phyloP scores from a whole-genome alignment of 2,113 vertebrate species.

The Canis aureus region DNA sequence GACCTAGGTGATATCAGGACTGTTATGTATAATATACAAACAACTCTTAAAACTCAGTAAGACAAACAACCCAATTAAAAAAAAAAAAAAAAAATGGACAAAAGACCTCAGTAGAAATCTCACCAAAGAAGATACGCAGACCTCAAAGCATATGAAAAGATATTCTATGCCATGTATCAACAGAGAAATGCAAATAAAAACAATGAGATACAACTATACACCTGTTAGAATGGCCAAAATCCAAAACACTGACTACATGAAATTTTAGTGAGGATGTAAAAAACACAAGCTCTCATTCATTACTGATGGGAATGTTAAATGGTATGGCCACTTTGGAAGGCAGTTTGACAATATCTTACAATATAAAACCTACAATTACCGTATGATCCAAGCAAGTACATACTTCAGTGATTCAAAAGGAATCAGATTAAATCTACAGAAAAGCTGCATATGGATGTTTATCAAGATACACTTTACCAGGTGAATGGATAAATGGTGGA shows the following conservation, averaged over 20 bases:
- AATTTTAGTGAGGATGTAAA: neutral
- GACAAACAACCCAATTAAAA: neutral
- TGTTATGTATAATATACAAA: neutral
- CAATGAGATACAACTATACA: neutral
- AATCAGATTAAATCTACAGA: too few species aligned
- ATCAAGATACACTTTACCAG: too few species aligned
- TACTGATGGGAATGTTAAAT: neutral
- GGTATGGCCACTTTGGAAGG: neutral
- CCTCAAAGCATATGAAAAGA: neutral
- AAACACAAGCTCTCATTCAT: neutral
- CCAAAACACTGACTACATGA: neutral
- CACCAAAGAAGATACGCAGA: neutral
- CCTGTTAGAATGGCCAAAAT: neutral
- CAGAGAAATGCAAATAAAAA: neutral
- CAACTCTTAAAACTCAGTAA: neutral
- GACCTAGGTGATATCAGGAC: neutral
- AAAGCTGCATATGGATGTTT: too few species aligned
- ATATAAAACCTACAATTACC: neutral
- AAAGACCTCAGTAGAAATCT: neutral
- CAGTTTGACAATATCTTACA: neutral
- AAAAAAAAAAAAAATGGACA: neutral
- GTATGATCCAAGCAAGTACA: neutral
- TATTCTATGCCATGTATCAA: neutral
- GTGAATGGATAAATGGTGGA: too few species aligned
- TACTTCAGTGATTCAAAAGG: too few species aligned